Evolutionary conservation across 2,113 vertebrate genomes (phyloP), one percentile per base, ranked within the genome.

Genomic region (Epinephelus fuscoguttatus): DNA sequence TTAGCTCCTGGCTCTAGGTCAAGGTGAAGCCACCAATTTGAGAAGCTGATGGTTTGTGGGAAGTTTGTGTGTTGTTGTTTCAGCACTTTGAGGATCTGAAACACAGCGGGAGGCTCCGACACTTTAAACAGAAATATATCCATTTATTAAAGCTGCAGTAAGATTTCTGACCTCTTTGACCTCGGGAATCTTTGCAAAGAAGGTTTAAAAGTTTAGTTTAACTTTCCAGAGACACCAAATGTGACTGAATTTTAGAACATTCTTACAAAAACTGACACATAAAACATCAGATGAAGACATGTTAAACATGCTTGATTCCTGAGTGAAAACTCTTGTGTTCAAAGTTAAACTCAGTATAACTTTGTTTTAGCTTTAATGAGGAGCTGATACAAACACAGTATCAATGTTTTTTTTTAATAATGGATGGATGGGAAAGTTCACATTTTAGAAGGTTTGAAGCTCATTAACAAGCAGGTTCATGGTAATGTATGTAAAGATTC

Each of bases 11-110:
- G 60, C 80, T 90, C 47, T 50, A 7, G 74, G 82, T 87, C 76
- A 85, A 87, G 87, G 84, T 87, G 82, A 89, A 72, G 50, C 30
- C 8, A 23, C 84, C 68, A n/a, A 62, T 82, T 67, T 62, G 74
- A 80, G 71, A 47, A 47, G 19, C 66, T 21, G 37, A 6, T 52
- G 83, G 19, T 52, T 40, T 42, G 57, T 68, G n/a, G 27, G 33
- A 66, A 60, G 50, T 57, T 12, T 60, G 33, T 67, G 30, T 30
- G 15, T 50, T 82, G 62, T 50, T 55, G 56, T 30, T 53, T 17
- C 70, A 14, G 52, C 70, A 52, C 18, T 27, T 9, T 33, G 17
- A 30, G 12, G 37, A 19, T 19, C 14, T 64, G 49, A 66, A 66
- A 64, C 21, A 15, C 6, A 37, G 7, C 11, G 13, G 23, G n/a